phyloP scores from a whole-genome alignment of 2,888 invertebrate genomes.

The Agrotis segetum region DNA sequence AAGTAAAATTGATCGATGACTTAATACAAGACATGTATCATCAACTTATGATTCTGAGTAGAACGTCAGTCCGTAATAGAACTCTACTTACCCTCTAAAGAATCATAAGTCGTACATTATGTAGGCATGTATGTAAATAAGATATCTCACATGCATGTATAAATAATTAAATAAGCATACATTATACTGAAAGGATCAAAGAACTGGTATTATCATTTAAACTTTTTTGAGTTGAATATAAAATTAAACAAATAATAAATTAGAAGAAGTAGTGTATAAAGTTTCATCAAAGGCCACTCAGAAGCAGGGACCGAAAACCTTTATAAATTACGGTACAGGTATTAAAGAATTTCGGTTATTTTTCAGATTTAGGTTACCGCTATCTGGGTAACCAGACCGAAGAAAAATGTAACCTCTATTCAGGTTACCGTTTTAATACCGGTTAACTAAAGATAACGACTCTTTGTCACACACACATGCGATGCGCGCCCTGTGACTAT shows the following conservation, averaged over 20 bases:
- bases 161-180: slow-evolving; percentile 37
- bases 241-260: not conserved
- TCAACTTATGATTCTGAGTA: slow-evolving; percentile 40
- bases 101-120: slow-evolving; percentile 51
- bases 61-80: slow-evolving; percentile 50
- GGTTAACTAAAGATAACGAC: too few relatives aligned
- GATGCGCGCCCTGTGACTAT: too few relatives aligned
- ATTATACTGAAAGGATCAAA: slow-evolving; percentile 26
- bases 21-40: slow-evolving; percentile 45
- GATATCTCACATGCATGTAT: slow-evolving; percentile 40
- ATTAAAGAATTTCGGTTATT: too few relatives aligned
- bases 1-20: slow-evolving; percentile 51
- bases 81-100: slow-evolving; percentile 57
- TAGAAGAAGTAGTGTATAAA: too few relatives aligned
- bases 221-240: not conserved
- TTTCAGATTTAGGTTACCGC: too few relatives aligned
- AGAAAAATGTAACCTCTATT: too few relatives aligned
- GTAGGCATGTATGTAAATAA: slow-evolving; percentile 59
- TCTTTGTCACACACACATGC: too few relatives aligned
- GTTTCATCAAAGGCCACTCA: too few relatives aligned
- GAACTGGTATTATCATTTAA: slow-evolving; percentile 16
- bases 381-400: too few relatives aligned
- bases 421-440: too few relatives aligned
- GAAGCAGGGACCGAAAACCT: too few relatives aligned
- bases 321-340: too few relatives aligned